These are phyloP conservation scores for Charanyca ferruginea DNA, from an alignment of 2,888 invertebrate genomes.

Conservation along the genomic window DNA sequence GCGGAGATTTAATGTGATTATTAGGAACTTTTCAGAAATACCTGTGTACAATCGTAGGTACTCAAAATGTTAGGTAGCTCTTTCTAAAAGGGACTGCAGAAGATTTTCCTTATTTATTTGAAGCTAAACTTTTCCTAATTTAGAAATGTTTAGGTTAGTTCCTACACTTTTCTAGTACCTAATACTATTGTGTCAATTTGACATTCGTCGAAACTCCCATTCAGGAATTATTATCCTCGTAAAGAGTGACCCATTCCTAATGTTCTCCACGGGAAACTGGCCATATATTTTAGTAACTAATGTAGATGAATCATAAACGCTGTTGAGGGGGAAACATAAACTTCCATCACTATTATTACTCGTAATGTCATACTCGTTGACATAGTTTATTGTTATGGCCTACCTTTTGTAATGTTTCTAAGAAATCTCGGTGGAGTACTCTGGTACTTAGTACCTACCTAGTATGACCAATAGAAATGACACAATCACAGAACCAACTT, in stretches of 20 bases:
- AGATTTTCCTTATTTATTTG: neutral
- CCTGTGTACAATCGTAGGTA: constrained; percentile 6
- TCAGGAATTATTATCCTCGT: neutral
- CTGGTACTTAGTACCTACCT: neutral
- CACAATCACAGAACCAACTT: neutral
- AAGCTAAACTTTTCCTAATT: too few relatives aligned
- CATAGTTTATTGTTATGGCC: constrained; percentile 7
- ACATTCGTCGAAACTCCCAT: neutral
- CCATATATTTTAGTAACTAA: constrained; percentile 2
- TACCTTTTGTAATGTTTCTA: neutral
- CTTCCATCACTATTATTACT: constrained; percentile 12
- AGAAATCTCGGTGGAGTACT: neutral
- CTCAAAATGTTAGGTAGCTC: neutral
- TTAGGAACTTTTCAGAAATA: constrained; percentile 51
- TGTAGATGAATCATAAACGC: constrained; percentile 7
- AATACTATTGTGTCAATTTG: neutral
- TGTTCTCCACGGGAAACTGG: neutral
- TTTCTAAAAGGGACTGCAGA: constrained; percentile 5
- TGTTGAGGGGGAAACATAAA: constrained; percentile 7
- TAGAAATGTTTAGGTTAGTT: too few relatives aligned
- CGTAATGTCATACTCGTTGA: neutral
- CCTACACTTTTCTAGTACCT: neutral
- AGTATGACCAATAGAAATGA: neutral
- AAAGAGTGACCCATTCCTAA: neutral
- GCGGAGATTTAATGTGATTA: constrained; percentile 46